phyloP scores from a whole-genome alignment of 1,140 invertebrate genomes.

The Ceratina australensis region DNA sequence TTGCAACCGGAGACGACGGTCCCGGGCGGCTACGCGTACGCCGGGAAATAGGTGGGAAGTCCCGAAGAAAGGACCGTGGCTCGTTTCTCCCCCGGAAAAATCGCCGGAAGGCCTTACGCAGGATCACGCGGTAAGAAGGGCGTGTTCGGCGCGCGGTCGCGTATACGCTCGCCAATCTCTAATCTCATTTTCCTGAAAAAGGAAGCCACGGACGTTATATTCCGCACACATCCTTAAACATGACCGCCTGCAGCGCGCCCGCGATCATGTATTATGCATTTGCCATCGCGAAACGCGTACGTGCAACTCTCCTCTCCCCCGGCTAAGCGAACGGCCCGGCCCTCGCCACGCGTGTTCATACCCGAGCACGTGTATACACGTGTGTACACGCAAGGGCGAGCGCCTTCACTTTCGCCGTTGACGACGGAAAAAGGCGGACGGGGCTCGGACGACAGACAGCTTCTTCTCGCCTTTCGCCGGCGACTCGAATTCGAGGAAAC shows the following conservation, averaged over 20 bases:
- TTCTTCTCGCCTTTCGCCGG: neutral
- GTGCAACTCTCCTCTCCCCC: constrained; percentile 16
- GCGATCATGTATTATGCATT: constrained; percentile 65
- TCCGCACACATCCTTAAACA: constrained; percentile 62
- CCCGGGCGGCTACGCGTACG: too few relatives aligned
- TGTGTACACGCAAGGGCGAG: neutral
- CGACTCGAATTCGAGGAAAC: constrained; percentile 11
- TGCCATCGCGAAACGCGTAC: constrained; percentile 53
- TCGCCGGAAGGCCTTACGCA: neutral
- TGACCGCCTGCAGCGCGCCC: constrained; percentile 59
- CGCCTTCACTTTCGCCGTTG: constrained; percentile 21
- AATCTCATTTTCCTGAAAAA: constrained; percentile 64
- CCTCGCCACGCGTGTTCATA: constrained; percentile 36
- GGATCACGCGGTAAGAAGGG: neutral
- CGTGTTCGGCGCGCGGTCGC: neutral
- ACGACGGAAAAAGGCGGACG: neutral
- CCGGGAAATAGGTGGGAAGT: neutral
- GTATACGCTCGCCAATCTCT: constrained; percentile 50
- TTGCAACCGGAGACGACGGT: too few relatives aligned
- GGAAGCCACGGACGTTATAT: constrained; percentile 60
- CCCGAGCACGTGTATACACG: neutral
- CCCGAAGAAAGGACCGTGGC: neutral
- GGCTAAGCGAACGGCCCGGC: constrained; percentile 17
- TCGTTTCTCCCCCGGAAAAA: neutral
- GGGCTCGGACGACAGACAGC: neutral